A percentile compares a stretch with the other conserved stretches of the same genome.
Evolutionary conservation across 2,113 vertebrate species (phyloP).

Genomic region (Holacanthus passer): DNA sequence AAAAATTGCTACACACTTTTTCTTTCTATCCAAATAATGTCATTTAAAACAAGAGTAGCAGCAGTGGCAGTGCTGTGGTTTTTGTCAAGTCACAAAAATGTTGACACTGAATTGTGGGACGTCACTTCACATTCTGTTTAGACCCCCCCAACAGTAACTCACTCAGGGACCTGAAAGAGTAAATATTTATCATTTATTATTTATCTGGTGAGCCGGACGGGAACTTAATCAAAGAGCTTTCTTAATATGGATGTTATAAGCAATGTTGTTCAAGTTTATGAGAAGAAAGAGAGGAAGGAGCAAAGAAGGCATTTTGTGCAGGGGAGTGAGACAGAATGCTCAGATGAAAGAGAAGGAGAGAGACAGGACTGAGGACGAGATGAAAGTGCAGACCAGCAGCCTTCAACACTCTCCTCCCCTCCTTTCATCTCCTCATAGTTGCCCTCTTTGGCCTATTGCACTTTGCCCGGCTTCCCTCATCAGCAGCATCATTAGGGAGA

Average conservation of each 20-base stretch:
- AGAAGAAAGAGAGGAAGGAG: background rate
- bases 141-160: background rate
- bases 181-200: no score
- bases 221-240: background rate
- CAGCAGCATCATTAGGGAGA: slow-evolving; percentile 3
- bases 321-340: background rate
- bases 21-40: no score
- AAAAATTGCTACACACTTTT: no score
- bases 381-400: slow-evolving; percentile 2
- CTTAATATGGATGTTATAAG: background rate
- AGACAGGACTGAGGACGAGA: background rate
- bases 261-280: background rate
- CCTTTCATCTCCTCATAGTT: background rate
- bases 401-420: background rate
- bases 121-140: no score
- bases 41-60: no score
- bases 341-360: background rate
- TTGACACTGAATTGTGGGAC: no score
- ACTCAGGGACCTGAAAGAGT: background rate
- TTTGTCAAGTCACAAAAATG: no score
- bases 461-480: background rate
- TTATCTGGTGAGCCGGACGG: background rate
- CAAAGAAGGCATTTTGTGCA: background rate
- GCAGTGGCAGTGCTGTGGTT: no score
- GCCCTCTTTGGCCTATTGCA: background rate